Base-by-base conservation (phyloP, 2,797 vertebrate species). In the Syndactyla subalaris region DNA sequence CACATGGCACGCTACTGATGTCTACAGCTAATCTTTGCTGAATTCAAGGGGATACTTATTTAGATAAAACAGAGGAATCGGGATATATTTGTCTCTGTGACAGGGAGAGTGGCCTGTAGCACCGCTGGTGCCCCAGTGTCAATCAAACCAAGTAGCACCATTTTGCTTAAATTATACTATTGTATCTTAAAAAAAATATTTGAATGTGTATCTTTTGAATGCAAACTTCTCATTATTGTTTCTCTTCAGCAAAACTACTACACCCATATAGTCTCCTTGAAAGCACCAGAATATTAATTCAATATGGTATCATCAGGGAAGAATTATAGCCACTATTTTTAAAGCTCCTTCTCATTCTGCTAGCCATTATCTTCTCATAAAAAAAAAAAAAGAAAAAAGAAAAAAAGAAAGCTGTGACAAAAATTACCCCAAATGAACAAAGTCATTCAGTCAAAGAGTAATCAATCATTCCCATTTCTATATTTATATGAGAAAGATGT, bases 101-200 rank as follows among this genome's bases (percentile, higher is more conserved):
- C 32, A 30, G 16, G 12, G 11, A 68, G 32, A 51, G 22, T 5
- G 12, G 8, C n/a, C 32, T 65, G 43, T 9, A 27, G 23, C 13
- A 34, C 21, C 32, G 2, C 2, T 0, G 0, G 9, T 61, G 38
- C 20, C 24, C 19, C 26, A 26, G 24, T 9, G 46, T 32, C 57
- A 83, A 61, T 18, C 26, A 63, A 75, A 75, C 3, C 38, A 81
- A 65, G 22, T 0, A 49, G 19, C 2, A 26, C 4, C 18, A 83
- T 38, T 66, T 92, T 62, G 16, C 8, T 59, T 29, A 58, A 68
- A 22, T 41, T 65, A 36, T 1, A 70, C 3, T 43, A 2, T 30
- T 54, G 3, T 24, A 36, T 16, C 22, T 72, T 61, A 19, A 14
- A 65, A 77, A 84, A 32, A 12, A 45, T 4, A 57, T 18, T 39